Percentiles rank a stretch among this genome's conserved stretches.
These are phyloP conservation scores for Macrosoma leucophasiata DNA, from an alignment of 2,888 invertebrate genomes.

Conservation along the genomic window DNA sequence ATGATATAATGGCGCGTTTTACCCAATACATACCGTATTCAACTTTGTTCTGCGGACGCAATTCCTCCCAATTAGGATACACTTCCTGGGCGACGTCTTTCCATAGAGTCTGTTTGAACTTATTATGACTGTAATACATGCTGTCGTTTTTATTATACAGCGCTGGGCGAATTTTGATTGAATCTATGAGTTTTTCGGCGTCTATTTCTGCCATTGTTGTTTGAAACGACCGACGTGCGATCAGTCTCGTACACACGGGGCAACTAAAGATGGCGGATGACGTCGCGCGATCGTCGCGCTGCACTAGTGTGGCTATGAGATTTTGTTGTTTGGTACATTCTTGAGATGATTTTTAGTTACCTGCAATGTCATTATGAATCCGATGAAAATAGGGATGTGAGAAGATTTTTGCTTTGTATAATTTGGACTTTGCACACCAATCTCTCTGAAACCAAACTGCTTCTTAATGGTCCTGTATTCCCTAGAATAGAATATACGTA, in stretches of 20 bases:
- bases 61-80: slow-evolving; percentile 35
- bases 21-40: slow-evolving; percentile 38
- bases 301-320: slow-evolving; percentile 22
- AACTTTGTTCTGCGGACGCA: slow-evolving; percentile 37
- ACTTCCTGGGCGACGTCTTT: slow-evolving; percentile 41
- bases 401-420: no score
- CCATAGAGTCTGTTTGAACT: slow-evolving; percentile 41
- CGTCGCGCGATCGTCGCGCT: slow-evolving; percentile 38
- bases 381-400: no score
- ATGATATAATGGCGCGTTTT: no score
- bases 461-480: no score
- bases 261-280: slow-evolving; percentile 43
- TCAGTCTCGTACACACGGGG: slow-evolving; percentile 27
- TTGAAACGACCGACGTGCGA: slow-evolving; percentile 34
- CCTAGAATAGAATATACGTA: no score
- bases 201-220: slow-evolving; percentile 33
- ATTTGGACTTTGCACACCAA: no score
- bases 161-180: slow-evolving; percentile 38
- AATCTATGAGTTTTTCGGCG: slow-evolving; percentile 36
- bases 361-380: no score
- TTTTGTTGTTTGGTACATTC: neutral
- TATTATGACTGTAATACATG: slow-evolving; percentile 37
- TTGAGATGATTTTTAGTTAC: no score
- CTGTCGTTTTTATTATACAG: slow-evolving; percentile 41
- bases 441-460: no score